Percentiles rank a stretch among this genome's conserved stretches.
phyloP scores from a whole-genome alignment of 2,888 invertebrate genomes.

The Rhagium mordax region DNA sequence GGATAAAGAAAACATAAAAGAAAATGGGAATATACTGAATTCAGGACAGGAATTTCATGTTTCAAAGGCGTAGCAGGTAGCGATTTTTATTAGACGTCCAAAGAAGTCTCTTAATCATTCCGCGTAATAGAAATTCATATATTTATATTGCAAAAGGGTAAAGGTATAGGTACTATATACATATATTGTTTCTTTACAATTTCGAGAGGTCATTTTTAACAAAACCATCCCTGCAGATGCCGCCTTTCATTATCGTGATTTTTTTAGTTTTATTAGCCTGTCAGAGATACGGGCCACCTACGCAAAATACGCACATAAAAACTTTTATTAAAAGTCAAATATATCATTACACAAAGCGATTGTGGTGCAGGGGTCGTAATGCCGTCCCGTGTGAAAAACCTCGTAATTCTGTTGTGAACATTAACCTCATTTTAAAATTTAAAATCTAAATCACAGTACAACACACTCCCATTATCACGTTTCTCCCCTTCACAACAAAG shows the following conservation, averaged over 20 bases:
- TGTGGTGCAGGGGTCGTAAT: background rate
- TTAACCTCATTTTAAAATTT: background rate
- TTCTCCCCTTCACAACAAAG: background rate
- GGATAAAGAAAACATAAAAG: background rate
- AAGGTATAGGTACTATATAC: too few relatives aligned
- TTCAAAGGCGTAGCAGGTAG: background rate
- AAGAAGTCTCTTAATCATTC: background rate
- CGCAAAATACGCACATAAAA: background rate
- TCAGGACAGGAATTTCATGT: background rate
- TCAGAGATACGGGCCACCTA: background rate
- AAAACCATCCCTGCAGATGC: background rate
- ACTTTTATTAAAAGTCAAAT: background rate
- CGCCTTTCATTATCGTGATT: background rate
- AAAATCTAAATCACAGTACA: background rate
- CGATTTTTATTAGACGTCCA: background rate
- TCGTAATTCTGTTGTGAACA: background rate
- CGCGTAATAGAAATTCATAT: too few relatives aligned
- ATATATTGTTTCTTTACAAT: too few relatives aligned
- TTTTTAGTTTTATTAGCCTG: background rate
- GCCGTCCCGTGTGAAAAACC: background rate
- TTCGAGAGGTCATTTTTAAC: too few relatives aligned
- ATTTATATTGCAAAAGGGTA: too few relatives aligned
- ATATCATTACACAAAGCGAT: background rate
- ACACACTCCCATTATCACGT: background rate
- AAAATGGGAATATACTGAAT: conserved; percentile 7